A percentile compares a stretch with the other conserved stretches of the same genome.
Conservation (phyloP, 2,888 invertebrate species). For the Dorcus hopei region DNA sequence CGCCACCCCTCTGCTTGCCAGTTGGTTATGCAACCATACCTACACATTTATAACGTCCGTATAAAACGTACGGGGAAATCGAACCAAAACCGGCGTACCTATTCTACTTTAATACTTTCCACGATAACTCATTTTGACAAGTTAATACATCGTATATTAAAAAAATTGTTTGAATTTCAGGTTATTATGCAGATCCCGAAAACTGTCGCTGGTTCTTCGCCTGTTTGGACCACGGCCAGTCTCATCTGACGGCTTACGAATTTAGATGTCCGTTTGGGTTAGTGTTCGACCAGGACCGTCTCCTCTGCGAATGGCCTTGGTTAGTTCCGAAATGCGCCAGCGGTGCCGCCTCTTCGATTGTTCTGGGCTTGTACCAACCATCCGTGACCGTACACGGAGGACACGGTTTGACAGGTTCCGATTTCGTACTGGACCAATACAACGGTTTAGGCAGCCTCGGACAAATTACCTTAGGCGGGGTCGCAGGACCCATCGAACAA, state of each 20-base stretch:
- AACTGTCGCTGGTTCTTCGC: slow-evolving; percentile 85
- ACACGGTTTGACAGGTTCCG: background rate
- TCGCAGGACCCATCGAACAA: slow-evolving; percentile 34
- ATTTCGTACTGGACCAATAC: slow-evolving; percentile 35
- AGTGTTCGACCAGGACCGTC: slow-evolving; percentile 67
- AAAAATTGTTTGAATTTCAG: slow-evolving; percentile 41
- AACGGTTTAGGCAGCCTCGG: slow-evolving; percentile 42
- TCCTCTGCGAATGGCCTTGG: slow-evolving; percentile 81
- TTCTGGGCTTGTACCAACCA: background rate
- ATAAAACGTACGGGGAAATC: no score
- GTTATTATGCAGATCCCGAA: slow-evolving; percentile 76
- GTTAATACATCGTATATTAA: no score
- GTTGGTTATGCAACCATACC: no score
- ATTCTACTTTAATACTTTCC: no score
- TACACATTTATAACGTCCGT: no score
- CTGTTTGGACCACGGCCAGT: slow-evolving; percentile 68
- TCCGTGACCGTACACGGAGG: background rate
- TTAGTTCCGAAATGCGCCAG: slow-evolving; percentile 55
- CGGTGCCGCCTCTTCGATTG: slow-evolving; percentile 40
- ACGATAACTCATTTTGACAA: no score
- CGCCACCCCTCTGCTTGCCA: no score
- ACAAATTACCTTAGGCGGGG: slow-evolving; percentile 37
- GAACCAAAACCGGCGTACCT: no score
- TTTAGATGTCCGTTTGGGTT: slow-evolving; percentile 79
- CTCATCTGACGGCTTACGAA: slow-evolving; percentile 67